Evolutionary conservation across 2,113 vertebrate genomes (phyloP), one percentile per base, ranked within the genome.

Genomic region (Grus americana): DNA sequence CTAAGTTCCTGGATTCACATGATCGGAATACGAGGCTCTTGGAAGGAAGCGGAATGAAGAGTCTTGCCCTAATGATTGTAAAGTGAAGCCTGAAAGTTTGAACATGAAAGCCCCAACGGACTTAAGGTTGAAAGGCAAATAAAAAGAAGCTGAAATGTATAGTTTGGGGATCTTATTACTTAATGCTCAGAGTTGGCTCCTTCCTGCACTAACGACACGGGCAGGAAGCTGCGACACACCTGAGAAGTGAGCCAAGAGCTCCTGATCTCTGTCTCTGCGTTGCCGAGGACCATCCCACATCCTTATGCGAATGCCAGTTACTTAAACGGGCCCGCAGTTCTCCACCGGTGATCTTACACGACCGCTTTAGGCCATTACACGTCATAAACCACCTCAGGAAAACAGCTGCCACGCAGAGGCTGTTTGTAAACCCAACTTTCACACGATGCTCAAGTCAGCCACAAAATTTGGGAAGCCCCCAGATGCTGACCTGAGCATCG

Each of bases 281-380:
- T 40, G 58, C 79, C 34, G 52, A 94, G 76, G 52, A 90, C 78
- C 57, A 72, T 92, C 93, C 87, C 87, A 90, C 20, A 1, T 68
- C 74, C 87, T 94, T 49, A 89, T 79, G 92, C 82, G 93, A 97
- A 96, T 50, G 17, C 27, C 67, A 80, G 74, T 92, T 75, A 61
- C 74, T 86, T 42, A 24, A 63, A 21, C 44, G 74, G 66, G 22
- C 49, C n/a, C 8, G 6, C 1, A 5, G 46, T 15, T 67, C 83
- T 57, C 65, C 40, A 6, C 30, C 1, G 2, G 11, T 8, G 54
- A 70, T 67, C 79, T 70, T 36, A 34, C 46, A n/a, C 79, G 95
- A 85, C 55, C 0, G 0, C 55, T 54, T 21, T 3, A 57, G 32
- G 70, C 42, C 68, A 5, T 6, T 17, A 6, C 42, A 7, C 73